Conservation (phyloP, 2,113 vertebrate species). For the Nibea coibor region DNA sequence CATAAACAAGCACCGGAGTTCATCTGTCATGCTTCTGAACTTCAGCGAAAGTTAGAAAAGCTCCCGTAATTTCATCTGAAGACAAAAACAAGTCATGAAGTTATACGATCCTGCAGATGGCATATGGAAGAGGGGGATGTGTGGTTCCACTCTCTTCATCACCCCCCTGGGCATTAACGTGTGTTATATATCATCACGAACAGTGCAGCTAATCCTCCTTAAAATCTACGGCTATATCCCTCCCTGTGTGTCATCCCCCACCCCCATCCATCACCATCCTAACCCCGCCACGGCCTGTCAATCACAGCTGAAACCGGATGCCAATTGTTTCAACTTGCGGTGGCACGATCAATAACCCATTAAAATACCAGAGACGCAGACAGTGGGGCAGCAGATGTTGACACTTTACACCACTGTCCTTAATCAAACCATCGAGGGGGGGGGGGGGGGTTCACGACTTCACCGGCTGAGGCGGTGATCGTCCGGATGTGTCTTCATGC, state of each 20-base stretch:
- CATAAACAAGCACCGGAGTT: slow-evolving; percentile 53
- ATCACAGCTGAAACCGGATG: slow-evolving; percentile 66
- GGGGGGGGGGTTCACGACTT: not conserved
- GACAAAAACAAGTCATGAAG: slow-evolving; percentile 37
- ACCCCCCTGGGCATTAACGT: not conserved
- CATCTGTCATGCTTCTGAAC: slow-evolving; percentile 42
- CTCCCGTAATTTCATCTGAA: slow-evolving; percentile 25
- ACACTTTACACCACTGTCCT: slow-evolving; percentile 41
- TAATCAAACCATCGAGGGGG: slow-evolving; percentile 20
- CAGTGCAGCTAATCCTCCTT: slow-evolving; percentile 14
- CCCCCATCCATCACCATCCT: slow-evolving; percentile 48
- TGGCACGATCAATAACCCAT: slow-evolving; percentile 71
- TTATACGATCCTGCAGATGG: slow-evolving; percentile 23
- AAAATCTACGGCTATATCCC: slow-evolving; percentile 34
- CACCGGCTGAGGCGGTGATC: not conserved
- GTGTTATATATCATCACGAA: not conserved
- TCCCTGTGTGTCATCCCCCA: slow-evolving; percentile 33
- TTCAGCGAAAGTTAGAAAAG: slow-evolving; percentile 45
- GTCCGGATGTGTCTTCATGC: not conserved
- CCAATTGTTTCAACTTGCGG: slow-evolving; percentile 48
- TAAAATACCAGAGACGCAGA: slow-evolving; percentile 52
- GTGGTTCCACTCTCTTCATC: not conserved
- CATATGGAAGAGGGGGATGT: not conserved
- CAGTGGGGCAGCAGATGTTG: slow-evolving; percentile 56
- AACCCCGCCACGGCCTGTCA: slow-evolving; percentile 47